phyloP scores from a whole-genome alignment of 2,113 vertebrate species.

The Shinisaurus crocodilurus region DNA sequence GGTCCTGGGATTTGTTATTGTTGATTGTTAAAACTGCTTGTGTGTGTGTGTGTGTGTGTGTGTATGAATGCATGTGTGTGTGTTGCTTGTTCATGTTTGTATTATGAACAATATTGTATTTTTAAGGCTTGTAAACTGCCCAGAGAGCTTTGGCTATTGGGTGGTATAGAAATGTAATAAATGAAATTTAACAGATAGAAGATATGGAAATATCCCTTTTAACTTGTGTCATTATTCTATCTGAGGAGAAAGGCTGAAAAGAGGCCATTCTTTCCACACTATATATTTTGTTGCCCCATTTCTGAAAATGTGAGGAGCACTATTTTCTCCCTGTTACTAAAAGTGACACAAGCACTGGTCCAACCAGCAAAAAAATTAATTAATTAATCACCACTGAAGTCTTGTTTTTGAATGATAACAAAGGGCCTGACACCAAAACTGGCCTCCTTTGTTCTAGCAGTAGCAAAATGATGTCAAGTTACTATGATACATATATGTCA shows the following conservation, averaged over 20 bases:
- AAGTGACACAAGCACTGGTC: background rate
- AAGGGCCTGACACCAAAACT: no score
- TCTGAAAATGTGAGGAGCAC: background rate
- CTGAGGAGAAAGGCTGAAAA: background rate
- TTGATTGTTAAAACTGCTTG: no score
- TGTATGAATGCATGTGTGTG: no score
- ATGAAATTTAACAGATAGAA: background rate
- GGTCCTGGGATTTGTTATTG: no score
- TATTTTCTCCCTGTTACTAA: background rate
- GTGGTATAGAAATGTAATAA: no score
- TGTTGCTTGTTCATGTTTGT: no score
- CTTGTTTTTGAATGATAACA: background rate
- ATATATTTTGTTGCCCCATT: background rate
- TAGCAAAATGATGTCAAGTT: background rate
- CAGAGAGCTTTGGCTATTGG: no score
- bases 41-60: no score
- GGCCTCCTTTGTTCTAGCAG: background rate
- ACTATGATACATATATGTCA: background rate
- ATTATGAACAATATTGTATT: no score
- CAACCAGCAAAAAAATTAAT: background rate
- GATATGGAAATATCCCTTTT: background rate
- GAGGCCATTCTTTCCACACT: background rate
- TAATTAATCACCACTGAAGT: background rate
- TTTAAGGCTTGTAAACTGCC: no score
- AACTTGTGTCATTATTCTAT: background rate